Conservation (phyloP, 2,113 vertebrate species). For the Istiophorus platypterus region DNA sequence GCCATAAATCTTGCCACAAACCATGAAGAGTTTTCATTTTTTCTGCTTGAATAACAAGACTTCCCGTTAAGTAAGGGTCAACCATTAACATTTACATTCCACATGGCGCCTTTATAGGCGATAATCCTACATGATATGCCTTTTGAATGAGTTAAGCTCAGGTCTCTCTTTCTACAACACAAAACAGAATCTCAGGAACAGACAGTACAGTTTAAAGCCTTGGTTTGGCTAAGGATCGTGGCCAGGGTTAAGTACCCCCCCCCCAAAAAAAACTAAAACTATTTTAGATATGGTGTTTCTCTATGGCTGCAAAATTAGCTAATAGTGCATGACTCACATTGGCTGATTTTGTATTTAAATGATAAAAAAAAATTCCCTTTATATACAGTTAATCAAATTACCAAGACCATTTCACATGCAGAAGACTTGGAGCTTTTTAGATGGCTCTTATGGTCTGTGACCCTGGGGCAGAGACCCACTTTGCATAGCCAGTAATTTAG, state of each 20-base stretch:
- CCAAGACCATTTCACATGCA: background rate
- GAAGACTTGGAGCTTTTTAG: background rate
- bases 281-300: background rate
- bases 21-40: conserved; percentile 49
- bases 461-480: no score
- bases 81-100: conserved; percentile 18
- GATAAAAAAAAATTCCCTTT: background rate
- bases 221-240: no score
- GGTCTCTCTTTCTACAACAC: background rate
- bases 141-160: background rate
- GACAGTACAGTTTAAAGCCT: background rate
- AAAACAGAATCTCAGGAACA: background rate
- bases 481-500: background rate
- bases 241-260: no score
- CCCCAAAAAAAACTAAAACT: no score
- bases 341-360: background rate
- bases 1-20: conserved; percentile 67
- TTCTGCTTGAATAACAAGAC: conserved; percentile 54
- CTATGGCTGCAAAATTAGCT: background rate
- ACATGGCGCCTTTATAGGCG: conserved; percentile 28
- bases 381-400: background rate
- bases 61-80: conserved; percentile 29
- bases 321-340: background rate
- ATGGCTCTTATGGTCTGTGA: background rate
- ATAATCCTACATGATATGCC: conserved; percentile 5